Evolutionary conservation across 2,888 invertebrate genomes (phyloP), one percentile per base, ranked within the genome.

Genomic region (Thera obeliscata): DNA sequence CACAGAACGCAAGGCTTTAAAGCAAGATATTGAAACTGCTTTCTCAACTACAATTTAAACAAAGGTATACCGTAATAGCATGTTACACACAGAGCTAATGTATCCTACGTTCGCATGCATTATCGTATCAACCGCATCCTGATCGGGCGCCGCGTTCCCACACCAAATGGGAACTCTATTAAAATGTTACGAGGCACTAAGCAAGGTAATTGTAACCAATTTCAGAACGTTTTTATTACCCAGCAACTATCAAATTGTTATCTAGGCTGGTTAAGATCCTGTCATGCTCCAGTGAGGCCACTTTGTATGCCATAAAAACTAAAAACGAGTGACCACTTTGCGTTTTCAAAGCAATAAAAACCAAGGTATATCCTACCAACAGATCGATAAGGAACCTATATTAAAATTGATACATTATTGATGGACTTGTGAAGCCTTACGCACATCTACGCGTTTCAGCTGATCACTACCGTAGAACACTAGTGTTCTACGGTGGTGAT

Each of bases 181-280:
- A 91, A 90, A 90, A 87, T 84, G 91, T 90, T 91, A 89, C 91
- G 87, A 90, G 80, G 82, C 87, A 80, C 87, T 90, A 88, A 88
- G 83, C 87, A 86, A 79, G 82, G 84, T 92, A 91, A 92, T 92
- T 91, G 91, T 87, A 80, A 88, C 87, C 91, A 91, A 91, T 91
- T 91, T 90, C 80, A 82, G 81, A 87, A 84, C 83, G 86, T 87
- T 89, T 90, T 91, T 91, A 90, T 89, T 90, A 91, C 87, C 85
- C 88, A 87, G 85, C 88, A 86, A 87, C 87, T 88, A 89, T 87
- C 85, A 87, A 88, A 87, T 86, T 83, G 87, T 89, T 91, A 89
- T 89, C 87, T 88, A 68, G 81, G 73, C 77, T 81, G 76, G 82
- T 80, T 81, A 74, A 78, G 78, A 74, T 76, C 77, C 76, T 78